Percentiles rank a stretch among this genome's conserved stretches.
These are phyloP conservation scores for Hydroisotoma schaefferi DNA, from an alignment of 2,888 invertebrate genomes.

Conservation along the genomic window DNA sequence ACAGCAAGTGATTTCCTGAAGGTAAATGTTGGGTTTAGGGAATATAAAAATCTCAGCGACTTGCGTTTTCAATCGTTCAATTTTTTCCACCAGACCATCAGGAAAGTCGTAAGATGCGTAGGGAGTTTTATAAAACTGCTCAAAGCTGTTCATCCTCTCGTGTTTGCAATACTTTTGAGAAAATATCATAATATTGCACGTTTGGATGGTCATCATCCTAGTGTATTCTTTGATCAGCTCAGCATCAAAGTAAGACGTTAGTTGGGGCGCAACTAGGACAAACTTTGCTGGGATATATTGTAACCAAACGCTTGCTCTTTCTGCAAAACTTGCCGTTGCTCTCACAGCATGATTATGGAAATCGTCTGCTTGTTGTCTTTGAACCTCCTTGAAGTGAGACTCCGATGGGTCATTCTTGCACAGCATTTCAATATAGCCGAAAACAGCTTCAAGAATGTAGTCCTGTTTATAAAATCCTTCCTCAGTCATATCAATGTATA, in stretches of 20 bases:
- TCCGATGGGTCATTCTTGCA: conserved; percentile 13
- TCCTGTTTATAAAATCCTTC: conserved; percentile 25
- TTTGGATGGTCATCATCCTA: conserved; percentile 15
- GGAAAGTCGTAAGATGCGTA: conserved; percentile 20
- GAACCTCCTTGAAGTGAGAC: conserved; percentile 29
- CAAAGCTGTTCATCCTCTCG: conserved; percentile 12
- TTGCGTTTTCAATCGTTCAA: conserved; percentile 2
- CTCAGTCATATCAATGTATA: conserved; percentile 30
- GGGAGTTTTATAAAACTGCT: conserved; percentile 27
- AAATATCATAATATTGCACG: conserved; percentile 23
- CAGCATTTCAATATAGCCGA: conserved; percentile 30
- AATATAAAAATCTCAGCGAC: conserved; percentile 8
- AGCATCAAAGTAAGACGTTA: conserved; percentile 25
- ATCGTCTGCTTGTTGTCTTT: conserved; percentile 22
- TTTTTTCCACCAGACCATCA: conserved; percentile 8
- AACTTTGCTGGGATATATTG: conserved; percentile 19
- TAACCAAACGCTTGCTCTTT: conserved; percentile 18
- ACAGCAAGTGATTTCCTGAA: conserved; percentile 12
- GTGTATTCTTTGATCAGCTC: conserved; percentile 17
- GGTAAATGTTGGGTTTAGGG: conserved; percentile 11
- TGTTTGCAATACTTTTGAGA: conserved; percentile 17
- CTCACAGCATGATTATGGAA: conserved; percentile 31
- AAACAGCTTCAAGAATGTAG: conserved; percentile 24
- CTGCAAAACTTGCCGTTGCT: background rate
- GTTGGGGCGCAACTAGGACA: conserved; percentile 19